Conservation (phyloP, 2,797 vertebrate species). For the Halcyon smyrnensis region DNA sequence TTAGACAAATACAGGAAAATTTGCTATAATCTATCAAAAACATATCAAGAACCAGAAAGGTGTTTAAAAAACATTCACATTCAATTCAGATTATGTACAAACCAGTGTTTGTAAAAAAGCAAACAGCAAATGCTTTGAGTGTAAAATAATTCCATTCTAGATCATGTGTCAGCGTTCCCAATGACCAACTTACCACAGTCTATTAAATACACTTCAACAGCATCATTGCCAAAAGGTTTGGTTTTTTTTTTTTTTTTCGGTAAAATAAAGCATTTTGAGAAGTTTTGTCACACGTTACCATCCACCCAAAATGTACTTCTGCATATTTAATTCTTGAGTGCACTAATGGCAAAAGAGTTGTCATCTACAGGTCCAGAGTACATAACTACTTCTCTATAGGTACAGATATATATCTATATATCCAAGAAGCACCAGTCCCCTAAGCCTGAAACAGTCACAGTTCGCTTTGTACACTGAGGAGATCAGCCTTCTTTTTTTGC, state of each 20-base stretch:
- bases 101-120: constrained; percentile 70
- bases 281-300: neutral
- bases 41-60: constrained; percentile 68
- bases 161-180: constrained; percentile 6
- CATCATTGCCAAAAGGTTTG: neutral
- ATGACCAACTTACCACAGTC: neutral
- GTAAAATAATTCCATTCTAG: constrained; percentile 15
- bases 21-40: constrained; percentile 78
- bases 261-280: constrained; percentile 23
- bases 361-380: neutral
- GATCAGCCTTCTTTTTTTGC: neutral
- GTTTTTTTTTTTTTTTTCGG: neutral
- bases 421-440: constrained; percentile 14
- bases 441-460: neutral
- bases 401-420: neutral
- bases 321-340: neutral
- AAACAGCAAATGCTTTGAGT: constrained; percentile 52
- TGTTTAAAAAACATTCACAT: constrained; percentile 78
- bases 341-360: neutral
- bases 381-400: neutral
- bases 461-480: constrained; percentile 12
- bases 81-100: constrained; percentile 71
- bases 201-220: neutral
- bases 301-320: neutral
- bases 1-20: constrained; percentile 76